phyloP scores from a whole-genome alignment of 2,888 invertebrate species.

The Ypsolopha sequella region DNA sequence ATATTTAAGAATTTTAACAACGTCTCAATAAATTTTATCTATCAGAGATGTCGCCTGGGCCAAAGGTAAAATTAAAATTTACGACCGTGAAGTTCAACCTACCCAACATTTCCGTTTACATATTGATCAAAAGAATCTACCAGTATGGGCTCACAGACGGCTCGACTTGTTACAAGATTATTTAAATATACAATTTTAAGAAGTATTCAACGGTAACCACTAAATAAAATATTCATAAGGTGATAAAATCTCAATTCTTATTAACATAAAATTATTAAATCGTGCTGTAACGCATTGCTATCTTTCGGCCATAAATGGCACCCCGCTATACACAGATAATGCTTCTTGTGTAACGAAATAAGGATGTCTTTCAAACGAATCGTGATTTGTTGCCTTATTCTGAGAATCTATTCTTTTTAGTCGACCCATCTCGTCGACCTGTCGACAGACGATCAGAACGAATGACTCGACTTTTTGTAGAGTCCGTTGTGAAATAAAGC shows the following conservation, averaged over 20 bases:
- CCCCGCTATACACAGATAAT: conserved; percentile 10
- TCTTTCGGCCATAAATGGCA: conserved; percentile 19
- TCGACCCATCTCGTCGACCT: conserved; percentile 1
- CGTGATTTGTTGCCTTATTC: conserved; percentile 1
- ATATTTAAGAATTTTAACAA: no score
- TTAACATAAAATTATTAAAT: conserved; percentile 21
- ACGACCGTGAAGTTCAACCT: neutral
- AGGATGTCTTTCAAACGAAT: conserved; percentile 4
- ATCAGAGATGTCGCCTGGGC: no score
- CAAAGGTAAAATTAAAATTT: no score
- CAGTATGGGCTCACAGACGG: no score
- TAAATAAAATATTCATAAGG: conserved; percentile 40
- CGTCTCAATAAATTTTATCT: no score
- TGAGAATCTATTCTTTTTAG: conserved; percentile 1
- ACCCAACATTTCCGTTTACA: neutral
- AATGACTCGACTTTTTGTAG: conserved; percentile 1
- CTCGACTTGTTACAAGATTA: no score
- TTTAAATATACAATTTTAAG: conserved; percentile 20
- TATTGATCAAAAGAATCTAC: conserved; percentile 1
- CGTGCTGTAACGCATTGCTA: conserved; percentile 19
- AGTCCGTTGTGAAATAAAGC: neutral
- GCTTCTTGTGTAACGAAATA: conserved; percentile 11
- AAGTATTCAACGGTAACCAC: conserved; percentile 18
- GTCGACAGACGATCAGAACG: conserved; percentile 8
- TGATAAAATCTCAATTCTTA: conserved; percentile 37